Evolutionary conservation across 2,888 invertebrate species (phyloP), one percentile per base, ranked within the genome.

Genomic region (Drosophila kuntzei): DNA sequence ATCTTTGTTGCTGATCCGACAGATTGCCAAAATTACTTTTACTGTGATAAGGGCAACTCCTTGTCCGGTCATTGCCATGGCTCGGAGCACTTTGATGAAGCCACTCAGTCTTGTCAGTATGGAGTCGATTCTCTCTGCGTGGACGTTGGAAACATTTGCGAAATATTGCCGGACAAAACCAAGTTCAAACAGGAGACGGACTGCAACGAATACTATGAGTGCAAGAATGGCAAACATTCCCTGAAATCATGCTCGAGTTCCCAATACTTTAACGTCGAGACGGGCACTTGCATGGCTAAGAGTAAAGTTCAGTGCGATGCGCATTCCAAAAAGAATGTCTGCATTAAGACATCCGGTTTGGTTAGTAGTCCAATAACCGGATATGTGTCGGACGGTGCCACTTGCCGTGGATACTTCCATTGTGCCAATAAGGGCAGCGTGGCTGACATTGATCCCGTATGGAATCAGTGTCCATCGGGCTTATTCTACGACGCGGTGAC

Each of bases 361-460:
- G 7, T 34, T n/a, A 16, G 12, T 4, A 46, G 43, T 6, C 47
- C 76, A 0, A 41, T 58, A 7, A 53, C 20, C 0, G 75, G 76
- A 2, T 79, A 20, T n/a, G 63, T 67, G 8, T 1, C 80, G 2
- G 91, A 91, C 58, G 14, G 18, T 0, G 86, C 78, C 2, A 87
- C 89, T 9, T 91, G 92, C 29, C 89, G 91, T 3, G 92, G 91
- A 0, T 91, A 83, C 57, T 92, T 87, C 50, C 54, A 39, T 11
- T 91, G 91, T 47, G 41, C 63, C 5, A 57, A 82, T 36, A 18
- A 29, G 5, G 78, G 55, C 2, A 51, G 25, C 6, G 80, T 87
- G 0, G 34, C 41, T 0, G 91, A 91, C 39, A 5, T 89, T 9
- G 60, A 81, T 29, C 91, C 91, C 0, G 0, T 12, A 0, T 91